A percentile compares a stretch with the other conserved stretches of the same genome.
These are phyloP conservation scores for Steatocranus sp. DNA, from an alignment of 2,797 vertebrate genomes.

Conservation along the genomic window DNA sequence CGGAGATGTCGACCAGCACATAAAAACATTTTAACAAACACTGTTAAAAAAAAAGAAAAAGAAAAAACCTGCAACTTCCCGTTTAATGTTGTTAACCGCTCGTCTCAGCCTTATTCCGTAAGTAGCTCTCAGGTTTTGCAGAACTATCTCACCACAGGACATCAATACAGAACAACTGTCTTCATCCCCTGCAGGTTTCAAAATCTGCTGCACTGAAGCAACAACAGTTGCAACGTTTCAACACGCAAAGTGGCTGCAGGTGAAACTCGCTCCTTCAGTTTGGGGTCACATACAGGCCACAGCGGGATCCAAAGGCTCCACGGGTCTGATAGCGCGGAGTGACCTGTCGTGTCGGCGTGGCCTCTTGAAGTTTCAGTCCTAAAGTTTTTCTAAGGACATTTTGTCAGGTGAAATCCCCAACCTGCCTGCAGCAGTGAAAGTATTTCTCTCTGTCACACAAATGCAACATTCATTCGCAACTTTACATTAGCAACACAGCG, in stretches of 20 bases:
- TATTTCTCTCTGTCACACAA: background rate
- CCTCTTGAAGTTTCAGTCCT: background rate
- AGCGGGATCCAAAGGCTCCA: background rate
- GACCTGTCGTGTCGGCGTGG: background rate
- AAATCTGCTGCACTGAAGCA: constrained; percentile 44
- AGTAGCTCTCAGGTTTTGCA: constrained; percentile 48
- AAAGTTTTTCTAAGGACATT: background rate
- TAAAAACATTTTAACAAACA: background rate
- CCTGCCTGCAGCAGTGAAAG: background rate
- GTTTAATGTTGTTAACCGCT: constrained; percentile 27
- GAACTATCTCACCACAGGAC: constrained; percentile 63
- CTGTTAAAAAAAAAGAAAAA: background rate
- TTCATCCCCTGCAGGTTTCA: constrained; percentile 41
- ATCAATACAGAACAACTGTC: constrained; percentile 41
- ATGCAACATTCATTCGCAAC: background rate
- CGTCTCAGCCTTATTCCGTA: constrained; percentile 26
- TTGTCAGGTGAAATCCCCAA: background rate
- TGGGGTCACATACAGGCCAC: background rate
- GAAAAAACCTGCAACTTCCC: constrained; percentile 28
- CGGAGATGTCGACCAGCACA: background rate
- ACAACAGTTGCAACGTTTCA: constrained; percentile 21
- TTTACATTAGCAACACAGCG: background rate
- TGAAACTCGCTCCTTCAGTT: background rate
- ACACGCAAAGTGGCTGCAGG: constrained; percentile 22
- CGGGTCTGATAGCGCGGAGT: accelerated